phyloP scores from a whole-genome alignment of 2,797 vertebrate species.

The Onychomys arenicola region DNA sequence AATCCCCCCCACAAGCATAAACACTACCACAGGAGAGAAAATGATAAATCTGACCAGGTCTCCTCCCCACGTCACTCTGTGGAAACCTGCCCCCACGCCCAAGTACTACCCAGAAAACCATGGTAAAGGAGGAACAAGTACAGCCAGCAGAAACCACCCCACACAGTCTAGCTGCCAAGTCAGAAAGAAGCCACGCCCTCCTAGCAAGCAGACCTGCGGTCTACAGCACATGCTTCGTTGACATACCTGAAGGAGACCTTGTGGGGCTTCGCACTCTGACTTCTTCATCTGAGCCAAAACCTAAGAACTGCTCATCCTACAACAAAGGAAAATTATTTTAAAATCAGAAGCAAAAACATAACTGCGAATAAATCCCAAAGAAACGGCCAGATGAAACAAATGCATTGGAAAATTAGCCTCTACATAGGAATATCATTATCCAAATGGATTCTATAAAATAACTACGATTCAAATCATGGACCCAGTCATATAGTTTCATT shows the following conservation, averaged over 20 bases:
- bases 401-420: slow-evolving; percentile 68
- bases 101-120: slow-evolving; percentile 2
- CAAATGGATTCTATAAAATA: slow-evolving; percentile 60
- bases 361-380: slow-evolving; percentile 64
- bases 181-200: slow-evolving; percentile 19
- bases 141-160: background rate
- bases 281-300: slow-evolving; percentile 95
- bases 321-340: slow-evolving; percentile 81
- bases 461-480: slow-evolving; percentile 60
- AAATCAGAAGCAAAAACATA: slow-evolving; percentile 69
- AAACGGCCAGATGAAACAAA: slow-evolving; percentile 72
- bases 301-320: slow-evolving; percentile 97
- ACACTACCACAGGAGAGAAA: slow-evolving; percentile 7
- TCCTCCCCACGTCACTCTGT: background rate
- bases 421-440: slow-evolving; percentile 62
- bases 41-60: background rate
- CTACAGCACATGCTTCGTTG: background rate
- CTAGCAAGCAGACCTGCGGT: slow-evolving; percentile 33
- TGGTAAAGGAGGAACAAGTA: background rate
- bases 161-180: background rate
- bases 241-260: slow-evolving; percentile 92
- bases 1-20: slow-evolving; percentile 5
- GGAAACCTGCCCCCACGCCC: background rate
- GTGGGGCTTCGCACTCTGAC: slow-evolving; percentile 94
- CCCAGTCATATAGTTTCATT: slow-evolving; percentile 56